Base-by-base conservation (phyloP, 2,113 vertebrate genomes). In the Xerus inauris region DNA sequence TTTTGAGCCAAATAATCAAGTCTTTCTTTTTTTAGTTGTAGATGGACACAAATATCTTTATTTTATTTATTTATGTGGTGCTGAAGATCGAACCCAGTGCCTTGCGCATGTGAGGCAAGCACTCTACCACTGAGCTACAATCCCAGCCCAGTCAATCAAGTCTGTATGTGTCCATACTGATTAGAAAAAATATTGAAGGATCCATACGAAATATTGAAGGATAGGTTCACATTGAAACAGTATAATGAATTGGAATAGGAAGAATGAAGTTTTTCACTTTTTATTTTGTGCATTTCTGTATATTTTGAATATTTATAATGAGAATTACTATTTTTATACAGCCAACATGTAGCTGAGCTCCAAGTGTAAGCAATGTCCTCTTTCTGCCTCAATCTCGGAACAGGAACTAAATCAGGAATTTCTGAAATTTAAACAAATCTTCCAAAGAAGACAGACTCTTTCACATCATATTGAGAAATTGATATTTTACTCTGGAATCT, bases 1-100 rank as follows among this genome's bases (percentile, higher is more conserved):
- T 73, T 89, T 84, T 91, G 71, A 95, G 28, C 30, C 82, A 91
- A 91, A 87, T 54, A 49, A 65, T 84, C 73, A n/a, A n/a, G n/a
- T n/a, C n/a, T n/a, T n/a, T n/a, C n/a, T n/a, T n/a, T n/a, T n/a
- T n/a, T n/a, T n/a, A n/a, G n/a, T n/a, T n/a, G n/a, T n/a, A n/a
- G n/a, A n/a, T n/a, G n/a, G n/a, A n/a, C n/a, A n/a, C n/a, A n/a
- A n/a, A n/a, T n/a, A n/a, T n/a, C n/a, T n/a, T n/a, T n/a, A n/a
- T n/a, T n/a, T n/a, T n/a, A n/a, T n/a, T n/a, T n/a, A n/a, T n/a
- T n/a, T n/a, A n/a, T n/a, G n/a, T n/a, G n/a, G n/a, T n/a, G n/a
- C n/a, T n/a, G n/a, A n/a, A n/a, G n/a, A n/a, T n/a, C n/a, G n/a
- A n/a, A n/a, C n/a, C n/a, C n/a, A n/a, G n/a, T n/a, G n/a, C n/a